These are phyloP conservation scores for Ectropis grisescens DNA, from an alignment of 1,140 invertebrate genomes.

Conservation along the genomic window DNA sequence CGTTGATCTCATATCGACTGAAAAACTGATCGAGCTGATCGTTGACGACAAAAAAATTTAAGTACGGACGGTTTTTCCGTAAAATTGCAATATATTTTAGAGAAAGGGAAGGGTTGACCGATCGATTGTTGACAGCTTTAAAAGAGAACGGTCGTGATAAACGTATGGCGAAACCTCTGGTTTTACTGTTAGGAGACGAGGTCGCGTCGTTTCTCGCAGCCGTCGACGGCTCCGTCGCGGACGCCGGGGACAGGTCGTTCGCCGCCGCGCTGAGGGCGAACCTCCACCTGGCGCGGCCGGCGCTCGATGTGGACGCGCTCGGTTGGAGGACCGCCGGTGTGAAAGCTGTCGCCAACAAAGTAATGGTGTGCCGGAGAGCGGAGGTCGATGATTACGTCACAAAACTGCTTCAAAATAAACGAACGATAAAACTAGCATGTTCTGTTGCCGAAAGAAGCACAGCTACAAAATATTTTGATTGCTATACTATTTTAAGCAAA, in stretches of 20 bases:
- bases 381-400: not conserved
- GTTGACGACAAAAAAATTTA: slow-evolving; percentile 6
- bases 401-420: not conserved
- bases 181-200: too few species aligned
- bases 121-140: not conserved
- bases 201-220: too few species aligned
- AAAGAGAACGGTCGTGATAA: not conserved
- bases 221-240: too few species aligned
- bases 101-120: slow-evolving; percentile 23
- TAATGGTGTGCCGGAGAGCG: slow-evolving; percentile 12
- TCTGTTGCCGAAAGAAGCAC: not conserved
- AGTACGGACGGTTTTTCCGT: slow-evolving; percentile 27
- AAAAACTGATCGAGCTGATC: slow-evolving; percentile 3
- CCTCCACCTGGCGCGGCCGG: slow-evolving; percentile 18
- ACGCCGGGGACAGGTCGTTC: too few species aligned
- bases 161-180: slow-evolving; percentile 4
- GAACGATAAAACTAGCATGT: slow-evolving; percentile 2
- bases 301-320: slow-evolving; percentile 17
- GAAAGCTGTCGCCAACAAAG: slow-evolving; percentile 29
- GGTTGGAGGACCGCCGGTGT: slow-evolving; percentile 24
- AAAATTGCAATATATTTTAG: slow-evolving; percentile 28
- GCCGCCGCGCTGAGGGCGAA: slow-evolving; percentile 24
- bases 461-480: not conserved
- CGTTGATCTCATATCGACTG: slow-evolving; percentile 3
- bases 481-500: not conserved